A percentile compares a stretch with the other conserved stretches of the same genome.
phyloP scores from a whole-genome alignment of 1,140 invertebrate genomes.

The Drosophila lini region DNA sequence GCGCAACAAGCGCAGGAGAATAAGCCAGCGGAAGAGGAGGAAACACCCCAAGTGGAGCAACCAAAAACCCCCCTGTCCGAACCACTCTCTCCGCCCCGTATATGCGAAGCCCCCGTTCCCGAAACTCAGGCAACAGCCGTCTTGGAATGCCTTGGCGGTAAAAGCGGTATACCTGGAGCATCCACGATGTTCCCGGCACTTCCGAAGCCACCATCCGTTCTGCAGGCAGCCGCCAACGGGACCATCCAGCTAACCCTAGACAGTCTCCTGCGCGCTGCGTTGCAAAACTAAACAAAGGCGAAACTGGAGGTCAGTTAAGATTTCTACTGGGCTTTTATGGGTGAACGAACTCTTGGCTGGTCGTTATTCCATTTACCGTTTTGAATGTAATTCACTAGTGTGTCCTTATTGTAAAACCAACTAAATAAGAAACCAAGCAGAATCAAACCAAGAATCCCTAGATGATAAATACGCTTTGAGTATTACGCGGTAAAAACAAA shows the following conservation, averaged over 20 bases:
- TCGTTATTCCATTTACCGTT: constrained; percentile 38
- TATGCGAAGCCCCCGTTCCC: constrained; percentile 2
- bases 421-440: constrained; percentile 42
- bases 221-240: constrained; percentile 67
- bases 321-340: constrained; percentile 3
- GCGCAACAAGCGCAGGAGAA: background rate
- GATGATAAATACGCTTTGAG: constrained; percentile 53
- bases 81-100: constrained; percentile 46
- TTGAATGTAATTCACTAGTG: constrained; percentile 68
- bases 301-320: constrained; percentile 23
- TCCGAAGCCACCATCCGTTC: constrained; percentile 68
- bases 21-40: background rate
- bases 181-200: constrained; percentile 61
- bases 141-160: constrained; percentile 58
- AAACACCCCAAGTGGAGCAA: background rate
- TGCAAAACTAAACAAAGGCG: constrained; percentile 64
- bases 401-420: constrained; percentile 68
- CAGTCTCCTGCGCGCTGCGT: constrained; percentile 71
- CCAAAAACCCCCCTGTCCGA: constrained; percentile 19
- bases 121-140: constrained; percentile 32
- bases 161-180: constrained; percentile 44
- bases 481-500: constrained; percentile 56
- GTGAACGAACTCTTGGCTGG: constrained; percentile 14
- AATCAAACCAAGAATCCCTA: constrained; percentile 45
- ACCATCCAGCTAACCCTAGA: constrained; percentile 67